Base-by-base conservation (phyloP, 2,113 vertebrate species). In the Natator depressus region DNA sequence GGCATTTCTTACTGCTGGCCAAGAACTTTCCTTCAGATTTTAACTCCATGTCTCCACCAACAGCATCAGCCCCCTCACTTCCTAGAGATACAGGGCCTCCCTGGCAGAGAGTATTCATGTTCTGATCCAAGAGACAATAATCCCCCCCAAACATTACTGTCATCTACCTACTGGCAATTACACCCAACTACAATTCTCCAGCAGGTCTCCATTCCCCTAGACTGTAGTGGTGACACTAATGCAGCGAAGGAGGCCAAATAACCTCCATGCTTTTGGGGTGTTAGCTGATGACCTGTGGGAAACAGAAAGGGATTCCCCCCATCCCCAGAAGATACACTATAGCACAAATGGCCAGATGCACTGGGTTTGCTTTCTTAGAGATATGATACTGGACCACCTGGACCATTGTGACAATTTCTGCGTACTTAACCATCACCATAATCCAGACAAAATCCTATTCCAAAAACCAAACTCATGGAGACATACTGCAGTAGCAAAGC, bases 401-500 rank as follows among this genome's bases (percentile, higher is more conserved):
- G n/a, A 75, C 47, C 35, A 49, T 19, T 16, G 9, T 3, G 22
- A 76, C 27, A 84, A 8, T 55, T 87, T 72, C 84, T 62, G 65
- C 84, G 25, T 38, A 47, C 29, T n/a, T 54, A 42, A 10, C 13
- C 20, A 53, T n/a, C 31, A 24, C 50, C 22, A n/a, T n/a, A 19
- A 31, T 53, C 62, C 62, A 50, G 46, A 69, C 59, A 55, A 35
- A 90, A 86, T 4, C 85, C 84, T 88, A 8, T 38, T 83, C 78
- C 55, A 54, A 87, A 31, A 69, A 46, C 4, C 3, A 0, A 1
- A 0, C 6, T 38, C 51, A 62, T n/a, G 50, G 51, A 2, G 11
- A 38, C 0, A 0, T 50, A 65, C 24, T 80, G 51, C 54, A 31
- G 76, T 4, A 1, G 19, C 0, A 0, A 79, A 1, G 27, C 35